A percentile compares a stretch with the other conserved stretches of the same genome.
These are phyloP conservation scores for Anagrus nilaparvatae DNA, from an alignment of 1,140 invertebrate genomes.

Conservation along the genomic window DNA sequence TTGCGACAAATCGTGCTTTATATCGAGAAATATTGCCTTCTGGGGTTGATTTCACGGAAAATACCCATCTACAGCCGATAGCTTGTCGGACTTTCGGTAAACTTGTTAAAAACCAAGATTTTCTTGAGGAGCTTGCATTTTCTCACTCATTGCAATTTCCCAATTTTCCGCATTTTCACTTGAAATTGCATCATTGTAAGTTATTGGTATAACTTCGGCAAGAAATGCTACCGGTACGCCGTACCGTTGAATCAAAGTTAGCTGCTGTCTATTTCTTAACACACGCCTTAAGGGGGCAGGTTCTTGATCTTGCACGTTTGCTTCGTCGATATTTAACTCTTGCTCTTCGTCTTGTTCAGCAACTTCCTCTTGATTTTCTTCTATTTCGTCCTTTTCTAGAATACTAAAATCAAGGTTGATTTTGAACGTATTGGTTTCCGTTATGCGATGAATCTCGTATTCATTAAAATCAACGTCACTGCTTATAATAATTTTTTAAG, in stretches of 20 bases:
- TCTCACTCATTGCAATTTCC: slow-evolving; percentile 23
- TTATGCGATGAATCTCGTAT: neutral
- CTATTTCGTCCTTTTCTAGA: neutral
- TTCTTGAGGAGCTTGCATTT: slow-evolving; percentile 18
- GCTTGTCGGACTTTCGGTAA: slow-evolving; percentile 16
- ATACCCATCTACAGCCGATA: slow-evolving; percentile 27
- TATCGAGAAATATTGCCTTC: slow-evolving; percentile 7
- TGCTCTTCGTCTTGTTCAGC: neutral
- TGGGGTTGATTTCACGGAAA: slow-evolving; percentile 22
- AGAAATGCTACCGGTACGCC: slow-evolving; percentile 1
- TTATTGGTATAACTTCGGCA: slow-evolving; percentile 10
- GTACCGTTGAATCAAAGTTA: neutral
- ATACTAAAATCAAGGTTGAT: neutral
- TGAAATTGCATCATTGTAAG: slow-evolving; percentile 18
- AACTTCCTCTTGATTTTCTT: neutral
- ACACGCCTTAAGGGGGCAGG: neutral
- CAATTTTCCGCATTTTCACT: slow-evolving; percentile 19
- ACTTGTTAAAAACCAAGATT: slow-evolving; percentile 24
- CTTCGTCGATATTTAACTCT: neutral
- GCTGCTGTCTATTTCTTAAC: neutral
- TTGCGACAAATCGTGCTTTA: slow-evolving; percentile 15
- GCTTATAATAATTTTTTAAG: neutral
- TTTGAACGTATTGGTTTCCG: neutral
- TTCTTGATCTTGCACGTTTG: neutral
- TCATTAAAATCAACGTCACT: slow-evolving; percentile 7